Conservation (phyloP, 2,797 vertebrate genomes). For the Scolopax bukidnonensis region DNA sequence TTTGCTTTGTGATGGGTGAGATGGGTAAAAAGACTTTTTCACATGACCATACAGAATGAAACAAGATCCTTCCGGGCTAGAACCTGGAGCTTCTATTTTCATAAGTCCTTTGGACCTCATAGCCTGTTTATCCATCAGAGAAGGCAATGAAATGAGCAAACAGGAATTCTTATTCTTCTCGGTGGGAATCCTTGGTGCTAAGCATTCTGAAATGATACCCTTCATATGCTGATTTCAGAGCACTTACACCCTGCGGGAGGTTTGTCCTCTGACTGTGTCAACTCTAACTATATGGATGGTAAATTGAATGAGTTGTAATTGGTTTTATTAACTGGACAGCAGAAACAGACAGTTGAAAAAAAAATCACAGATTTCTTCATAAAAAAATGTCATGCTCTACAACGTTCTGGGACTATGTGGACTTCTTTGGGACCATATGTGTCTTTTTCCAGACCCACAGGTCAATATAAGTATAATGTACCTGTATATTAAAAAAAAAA, state of each 20-base stretch:
- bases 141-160: slow-evolving; percentile 12
- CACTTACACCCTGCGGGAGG: background rate
- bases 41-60: background rate
- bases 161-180: background rate
- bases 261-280: background rate
- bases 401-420: background rate
- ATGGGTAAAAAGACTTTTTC: background rate
- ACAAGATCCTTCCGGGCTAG: background rate
- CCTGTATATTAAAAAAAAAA: background rate
- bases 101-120: background rate
- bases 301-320: slow-evolving; percentile 5
- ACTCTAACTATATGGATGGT: background rate
- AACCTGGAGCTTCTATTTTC: background rate
- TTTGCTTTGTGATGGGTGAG: background rate
- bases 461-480: background rate
- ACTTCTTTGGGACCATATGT: background rate
- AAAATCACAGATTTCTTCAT: background rate
- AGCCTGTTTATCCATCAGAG: background rate
- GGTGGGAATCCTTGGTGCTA: background rate
- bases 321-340: background rate
- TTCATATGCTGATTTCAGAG: slow-evolving; percentile 6
- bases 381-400: background rate
- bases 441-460: background rate
- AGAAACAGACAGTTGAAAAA: background rate
- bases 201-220: background rate